Conservation (phyloP, 1,140 invertebrate species). For the Drosophila albomicans region DNA sequence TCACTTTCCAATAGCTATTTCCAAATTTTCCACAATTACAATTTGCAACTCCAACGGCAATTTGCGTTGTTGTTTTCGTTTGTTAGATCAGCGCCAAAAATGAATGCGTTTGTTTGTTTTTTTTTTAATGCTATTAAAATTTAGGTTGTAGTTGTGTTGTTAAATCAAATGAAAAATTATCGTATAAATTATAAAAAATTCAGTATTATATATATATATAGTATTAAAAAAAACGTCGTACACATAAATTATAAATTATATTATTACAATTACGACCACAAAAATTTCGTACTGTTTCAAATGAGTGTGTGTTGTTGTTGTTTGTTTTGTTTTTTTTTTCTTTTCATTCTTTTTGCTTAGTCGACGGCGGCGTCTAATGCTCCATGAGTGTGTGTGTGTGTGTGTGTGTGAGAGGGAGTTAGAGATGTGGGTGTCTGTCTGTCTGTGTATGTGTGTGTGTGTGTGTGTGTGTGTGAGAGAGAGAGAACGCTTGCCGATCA, state of each 20-base stretch:
- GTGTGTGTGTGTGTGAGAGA: constrained; percentile 34
- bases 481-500: constrained; percentile 37
- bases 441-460: constrained; percentile 33
- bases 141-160: constrained; percentile 38
- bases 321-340: constrained; percentile 44
- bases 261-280: constrained; percentile 82
- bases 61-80: neutral
- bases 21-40: too few species aligned
- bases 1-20: neutral
- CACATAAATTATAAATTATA: constrained; percentile 84
- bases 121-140: constrained; percentile 54
- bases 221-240: constrained; percentile 74
- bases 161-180: constrained; percentile 78
- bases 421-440: neutral
- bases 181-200: constrained; percentile 82
- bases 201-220: constrained; percentile 80
- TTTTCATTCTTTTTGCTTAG: constrained; percentile 34
- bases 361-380: constrained; percentile 27
- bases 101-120: constrained; percentile 10
- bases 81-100: constrained; percentile 27
- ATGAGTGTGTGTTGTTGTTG: constrained; percentile 63
- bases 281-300: constrained; percentile 75
- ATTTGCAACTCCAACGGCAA: constrained; percentile 18
- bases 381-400: constrained; percentile 35
- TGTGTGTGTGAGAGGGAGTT: constrained; percentile 19